phyloP scores from a whole-genome alignment of 2,113 vertebrate genomes.

The Trichechus manatus region DNA sequence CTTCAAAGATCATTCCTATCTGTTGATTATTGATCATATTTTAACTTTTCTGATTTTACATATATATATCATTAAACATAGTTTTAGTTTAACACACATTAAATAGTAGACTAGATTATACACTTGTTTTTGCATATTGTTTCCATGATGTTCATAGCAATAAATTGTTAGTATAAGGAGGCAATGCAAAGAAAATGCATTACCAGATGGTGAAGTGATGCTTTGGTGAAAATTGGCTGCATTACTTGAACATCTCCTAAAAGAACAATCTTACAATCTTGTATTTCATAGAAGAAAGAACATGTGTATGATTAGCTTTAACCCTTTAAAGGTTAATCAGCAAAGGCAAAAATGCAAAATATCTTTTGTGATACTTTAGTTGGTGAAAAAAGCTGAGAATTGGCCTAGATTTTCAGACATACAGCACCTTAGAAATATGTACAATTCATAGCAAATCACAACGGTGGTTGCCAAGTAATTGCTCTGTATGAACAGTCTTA shows the following conservation, averaged over 20 bases:
- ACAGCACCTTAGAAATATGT: constrained; percentile 83
- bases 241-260: constrained; percentile 85
- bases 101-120: constrained; percentile 80
- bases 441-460: constrained; percentile 81
- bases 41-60: constrained; percentile 82
- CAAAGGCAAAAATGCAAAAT: constrained; percentile 83
- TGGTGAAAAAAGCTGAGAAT: constrained; percentile 81
- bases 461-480: constrained; percentile 79
- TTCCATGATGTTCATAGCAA: constrained; percentile 88
- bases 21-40: constrained; percentile 82
- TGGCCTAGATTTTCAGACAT: constrained; percentile 85
- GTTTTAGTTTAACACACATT: constrained; percentile 85
- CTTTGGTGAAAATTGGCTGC: constrained; percentile 84
- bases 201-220: constrained; percentile 80
- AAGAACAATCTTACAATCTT: constrained; percentile 80
- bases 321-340: constrained; percentile 74
- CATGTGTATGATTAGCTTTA: constrained; percentile 87
- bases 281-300: constrained; percentile 84
- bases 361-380: constrained; percentile 83
- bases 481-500: constrained; percentile 66
- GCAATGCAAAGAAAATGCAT: constrained; percentile 84
- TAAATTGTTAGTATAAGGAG: constrained; percentile 84
- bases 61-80: constrained; percentile 78
- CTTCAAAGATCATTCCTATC: constrained; percentile 75
- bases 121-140: constrained; percentile 82